Evolutionary conservation across 2,888 invertebrate species (phyloP), one percentile per base, ranked within the genome.

Genomic region (Calliscelio sp.): DNA sequence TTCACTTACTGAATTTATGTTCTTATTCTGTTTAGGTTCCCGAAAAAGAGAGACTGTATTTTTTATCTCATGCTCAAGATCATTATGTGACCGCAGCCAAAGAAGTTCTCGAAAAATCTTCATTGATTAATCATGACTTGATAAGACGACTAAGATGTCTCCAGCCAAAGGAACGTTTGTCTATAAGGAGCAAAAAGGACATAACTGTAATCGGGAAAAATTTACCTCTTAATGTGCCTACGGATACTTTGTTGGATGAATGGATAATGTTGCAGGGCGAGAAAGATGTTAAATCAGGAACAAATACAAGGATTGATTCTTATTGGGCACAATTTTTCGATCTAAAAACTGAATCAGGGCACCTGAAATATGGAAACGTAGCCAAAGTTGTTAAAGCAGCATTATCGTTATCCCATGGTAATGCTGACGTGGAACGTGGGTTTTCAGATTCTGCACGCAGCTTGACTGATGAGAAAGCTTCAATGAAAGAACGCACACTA

Each of bases 351-450:
- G 70, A 70, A n/a, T 41, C 59, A 38, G 59, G 71, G 35, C 24
- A 70, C 14, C 7, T 70, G 18, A 70, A 74, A 35, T 84, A 85
- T 46, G 74, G 71, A 46, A 49, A 63, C 11, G 70, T 84, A 24
- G 38, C 70, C 10, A 71, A 49, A 16, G 78, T 84, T 4, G 71
- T 86, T 16, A 84, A 85, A 73, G 77, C 78, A 53, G 70, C 80
- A 14, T 65, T 85, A 24, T 35, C 81, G 32, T 70, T 83, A 65
- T 80, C 78, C 18, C 85, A 86, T 74, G 81, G 84, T 11, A 86
- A 75, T 73, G 75, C 77, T 24, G 77, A 82, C 41, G 80, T 84
- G 6, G 86, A 85, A 74, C 49, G 84, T 11, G 82, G 82, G n/a
- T 85, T 86, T 68, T 84, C 71, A 8, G 41, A 20, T 6, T 86